Evolutionary conservation across 2,888 invertebrate species (phyloP), one percentile per base, ranked within the genome.

Genomic region (Cerceris ruficornis): DNA sequence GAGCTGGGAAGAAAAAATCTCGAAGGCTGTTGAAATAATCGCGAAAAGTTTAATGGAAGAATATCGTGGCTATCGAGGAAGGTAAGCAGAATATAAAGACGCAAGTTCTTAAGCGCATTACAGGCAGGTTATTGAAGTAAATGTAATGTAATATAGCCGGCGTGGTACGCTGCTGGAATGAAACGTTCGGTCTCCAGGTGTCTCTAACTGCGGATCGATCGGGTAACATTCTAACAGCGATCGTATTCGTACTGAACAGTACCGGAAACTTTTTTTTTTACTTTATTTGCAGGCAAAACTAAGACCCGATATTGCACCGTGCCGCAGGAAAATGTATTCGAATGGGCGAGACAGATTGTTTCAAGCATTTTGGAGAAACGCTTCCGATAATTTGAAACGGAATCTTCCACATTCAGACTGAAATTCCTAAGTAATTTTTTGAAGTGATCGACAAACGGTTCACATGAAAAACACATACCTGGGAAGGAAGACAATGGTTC

Each of bases 151-250:
- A 54, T 54, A 41, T 39, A 62, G 41, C 14, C n/a, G 41, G 52
- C 13, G 7, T n/a, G n/a, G 67, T 50, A 49, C 17, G 58, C 41
- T 69, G 28, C n/a, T 11, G 62, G 42, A 57, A 69, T 62, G 49
- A 62, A 62, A 61, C 15, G 49, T 28, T 14, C 28, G 57, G 62
- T 64, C 57, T 64, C 64, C 70, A 64, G 62, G 64, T 70, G 70
- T 57, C 50, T 58, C 50, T 70, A 62, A 64, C 57, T 64, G 57
- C 42, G 50, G 41, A 64, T 64, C 70, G 70, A 70, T 69, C 61
- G 49, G 13, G 42, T 11, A 49, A 43, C 57, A 50, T 57, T 64
- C 58, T 64, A 64, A 58, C 42, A 64, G 58, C 55, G 58, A 69
- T 69, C 46, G 55, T 43, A 55, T 61, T 61, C 46, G 55, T 55